Percentiles rank a stretch among this genome's conserved stretches.
Conservation (phyloP, 1,140 invertebrate species). For the Cherax destructor region DNA sequence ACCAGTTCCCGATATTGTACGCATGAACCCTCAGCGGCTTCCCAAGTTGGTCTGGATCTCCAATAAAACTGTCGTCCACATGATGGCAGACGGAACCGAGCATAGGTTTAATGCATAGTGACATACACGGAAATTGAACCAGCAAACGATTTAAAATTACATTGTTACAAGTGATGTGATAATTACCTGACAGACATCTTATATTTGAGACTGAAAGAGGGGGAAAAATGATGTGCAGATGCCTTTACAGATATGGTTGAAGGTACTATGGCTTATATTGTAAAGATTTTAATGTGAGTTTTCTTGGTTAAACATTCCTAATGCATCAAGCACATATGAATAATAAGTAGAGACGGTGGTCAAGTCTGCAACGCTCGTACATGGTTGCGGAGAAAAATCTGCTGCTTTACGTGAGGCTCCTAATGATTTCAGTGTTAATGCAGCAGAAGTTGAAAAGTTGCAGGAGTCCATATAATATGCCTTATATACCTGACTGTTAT, state of each 20-base stretch:
- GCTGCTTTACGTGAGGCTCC: neutral
- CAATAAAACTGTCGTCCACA: slow-evolving; percentile 91
- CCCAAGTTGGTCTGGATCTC: slow-evolving; percentile 94
- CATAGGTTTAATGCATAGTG: slow-evolving; percentile 90
- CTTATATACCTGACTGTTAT: slow-evolving; percentile 3
- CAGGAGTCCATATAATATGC: neutral
- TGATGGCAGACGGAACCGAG: slow-evolving; percentile 94
- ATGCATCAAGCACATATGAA: neutral
- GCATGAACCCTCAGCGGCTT: slow-evolving; percentile 89
- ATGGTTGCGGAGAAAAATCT: neutral
- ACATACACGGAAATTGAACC: neutral
- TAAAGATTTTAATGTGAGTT: neutral
- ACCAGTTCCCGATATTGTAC: slow-evolving; percentile 90
- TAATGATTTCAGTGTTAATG: neutral
- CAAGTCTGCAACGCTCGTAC: neutral
- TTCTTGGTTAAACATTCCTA: neutral
- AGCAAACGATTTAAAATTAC: neutral
- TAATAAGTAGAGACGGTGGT: neutral
- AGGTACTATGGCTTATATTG: neutral
- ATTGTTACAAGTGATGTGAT: neutral
- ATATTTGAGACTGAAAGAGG: neutral
- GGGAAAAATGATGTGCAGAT: neutral
- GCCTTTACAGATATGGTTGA: neutral
- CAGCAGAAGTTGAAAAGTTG: neutral
- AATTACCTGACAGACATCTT: neutral